Base-by-base conservation (phyloP, 2,113 vertebrate genomes). In the Thalassoma bifasciatum region DNA sequence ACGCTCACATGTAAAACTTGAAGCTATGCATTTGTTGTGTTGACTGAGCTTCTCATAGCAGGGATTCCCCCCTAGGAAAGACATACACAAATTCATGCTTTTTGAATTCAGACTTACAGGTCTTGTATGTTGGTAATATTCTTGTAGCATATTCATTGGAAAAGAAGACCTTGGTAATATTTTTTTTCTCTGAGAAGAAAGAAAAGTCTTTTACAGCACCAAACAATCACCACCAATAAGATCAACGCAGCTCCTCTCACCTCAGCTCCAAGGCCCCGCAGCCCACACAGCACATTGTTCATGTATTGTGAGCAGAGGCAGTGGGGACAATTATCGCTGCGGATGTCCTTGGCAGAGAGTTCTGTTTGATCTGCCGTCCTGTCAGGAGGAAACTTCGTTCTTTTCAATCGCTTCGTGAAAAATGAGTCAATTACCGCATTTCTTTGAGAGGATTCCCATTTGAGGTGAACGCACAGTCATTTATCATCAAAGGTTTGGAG, bases 351-450 rank as follows among this genome's bases (percentile, higher is more conserved):
- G 81, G 85, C 70, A 53, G 46, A 22, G 42, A 47, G 17, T 74
- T 71, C 42, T 62, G 47, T 82, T 57, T 82, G 83, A 81, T 83
- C 72, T 57, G 50, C 65, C 8, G n/a, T 64, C 60, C 77, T 83
- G 77, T 83, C 78, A 74, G 47, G 46, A 56, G 36, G 40, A 77
- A 59, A 70, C 72, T 61, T 78, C 53, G 65, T 50, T 51, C 63
- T 77, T 49, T 84, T 86, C 79, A 47, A 67, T 67, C 58, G 46
- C 66, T 82, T 75, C 59, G 71, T 91, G 85, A 90, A 89, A 90
- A 90, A 91, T 90, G 83, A 89, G 81, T 89, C 84, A 89, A 88
- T 88, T 90, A 86, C 75, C 4, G 13, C 63, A 75, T 87, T 88
- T 91, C 71, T 83, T 83, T 80, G 65, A 85, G 79, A 88, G 79